Percentiles rank a stretch among this genome's conserved stretches.
Evolutionary conservation across 2,888 invertebrate genomes (phyloP).

Genomic region (Heliconius sara): DNA sequence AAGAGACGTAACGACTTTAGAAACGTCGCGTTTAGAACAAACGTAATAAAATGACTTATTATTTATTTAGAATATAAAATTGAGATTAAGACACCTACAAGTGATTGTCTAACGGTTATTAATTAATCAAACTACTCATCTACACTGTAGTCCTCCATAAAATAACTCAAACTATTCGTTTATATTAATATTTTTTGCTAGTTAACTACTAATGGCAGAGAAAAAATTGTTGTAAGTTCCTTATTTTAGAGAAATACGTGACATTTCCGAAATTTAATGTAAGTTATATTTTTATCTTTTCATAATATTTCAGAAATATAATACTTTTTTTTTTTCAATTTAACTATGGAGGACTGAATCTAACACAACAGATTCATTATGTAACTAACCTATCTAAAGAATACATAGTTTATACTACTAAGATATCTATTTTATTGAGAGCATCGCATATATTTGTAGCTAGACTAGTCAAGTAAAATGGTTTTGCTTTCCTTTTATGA

Average conservation of each 20-base stretch:
- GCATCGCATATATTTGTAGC: not conserved
- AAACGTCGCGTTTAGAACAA: constrained; percentile 50
- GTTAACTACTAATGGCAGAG: not conserved
- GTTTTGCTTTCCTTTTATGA: not conserved
- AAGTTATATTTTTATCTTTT: not conserved
- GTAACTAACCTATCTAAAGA: constrained; percentile 33
- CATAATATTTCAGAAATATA: not conserved
- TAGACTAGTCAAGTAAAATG: not conserved
- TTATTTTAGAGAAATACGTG: not conserved
- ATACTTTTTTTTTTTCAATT: not conserved
- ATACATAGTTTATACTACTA: constrained; percentile 28
- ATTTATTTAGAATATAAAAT: constrained; percentile 70
- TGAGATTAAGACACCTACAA: constrained; percentile 55
- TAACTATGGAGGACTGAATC: constrained; percentile 21
- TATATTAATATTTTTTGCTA: not conserved
- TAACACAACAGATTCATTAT: constrained; percentile 20
- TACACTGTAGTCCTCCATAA: constrained; percentile 21
- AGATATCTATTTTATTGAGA: constrained; percentile 15
- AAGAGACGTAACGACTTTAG: constrained; percentile 54
- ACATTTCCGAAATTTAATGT: not conserved
- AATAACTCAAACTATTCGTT: not conserved
- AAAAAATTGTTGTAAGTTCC: not conserved
- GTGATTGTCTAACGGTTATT: constrained; percentile 47
- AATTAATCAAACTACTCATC: constrained; percentile 37
- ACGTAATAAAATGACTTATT: constrained; percentile 68